Base-by-base conservation (phyloP, 2,797 vertebrate species). In the Sebastes aleutianus region DNA sequence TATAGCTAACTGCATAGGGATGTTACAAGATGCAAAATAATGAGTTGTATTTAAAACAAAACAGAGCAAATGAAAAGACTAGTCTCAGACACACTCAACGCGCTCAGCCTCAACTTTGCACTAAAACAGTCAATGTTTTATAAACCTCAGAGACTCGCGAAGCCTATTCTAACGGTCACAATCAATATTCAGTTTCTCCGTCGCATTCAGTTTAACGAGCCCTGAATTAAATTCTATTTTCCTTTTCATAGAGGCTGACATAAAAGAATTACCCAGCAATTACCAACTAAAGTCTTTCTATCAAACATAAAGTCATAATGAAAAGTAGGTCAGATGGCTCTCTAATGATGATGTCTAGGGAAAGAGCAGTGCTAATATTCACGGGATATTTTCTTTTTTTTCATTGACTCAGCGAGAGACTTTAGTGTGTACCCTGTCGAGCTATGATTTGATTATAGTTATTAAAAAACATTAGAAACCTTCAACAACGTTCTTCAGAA, bases 251-350 rank as follows among this genome's bases (percentile, higher is more conserved):
- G 16, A 75, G 36, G 57, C 74, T 66, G 66, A 67, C 68, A 76
- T 79, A 58, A 74, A 88, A 76, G 3, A 83, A 73, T 81, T 77
- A 74, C 29, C 43, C 22, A 43, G 67, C 59, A 79, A 85, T 83
- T 86, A 83, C 47, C 36, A 78, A 32, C 64, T 65, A 7, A 70
- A 69, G 69, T 71, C 63, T 65, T 58, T 39, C n/a, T 39, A 63
- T 80, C 31, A 57, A 66, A 77, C 70, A 68, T 24, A 63, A 53
- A 73, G 31, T 53, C 50, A 27, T 62, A 59, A 75, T 57, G 54
- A 70, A 72, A 87, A 85, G 69, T 80, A 85, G 85, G 77, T 85
- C 80, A 87, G 80, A 63, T 1, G 2, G 53, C 39, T 78, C 47
- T 32, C 36, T 77, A 39, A 67, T 66, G 70, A 74, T 57, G 61